phyloP scores from a whole-genome alignment of 1,140 invertebrate species.

The Aphelenchoides besseyi region DNA sequence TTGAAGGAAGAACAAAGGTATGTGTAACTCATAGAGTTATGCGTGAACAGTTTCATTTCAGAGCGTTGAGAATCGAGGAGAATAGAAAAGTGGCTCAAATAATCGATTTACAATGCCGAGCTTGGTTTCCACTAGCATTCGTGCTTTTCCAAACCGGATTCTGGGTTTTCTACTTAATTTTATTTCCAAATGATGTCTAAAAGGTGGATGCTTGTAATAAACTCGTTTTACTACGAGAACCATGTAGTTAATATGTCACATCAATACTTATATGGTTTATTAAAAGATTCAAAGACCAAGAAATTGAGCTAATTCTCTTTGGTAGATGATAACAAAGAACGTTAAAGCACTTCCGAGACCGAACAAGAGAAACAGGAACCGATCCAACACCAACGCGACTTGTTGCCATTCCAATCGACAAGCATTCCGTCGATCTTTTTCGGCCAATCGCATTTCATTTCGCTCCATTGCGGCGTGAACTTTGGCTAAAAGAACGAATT shows the following conservation, averaged over 20 bases:
- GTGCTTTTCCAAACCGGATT: conserved; percentile 47
- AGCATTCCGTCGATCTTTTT: conserved; percentile 71
- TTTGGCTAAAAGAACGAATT: background rate
- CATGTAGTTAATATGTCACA: too few relatives aligned
- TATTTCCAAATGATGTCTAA: conserved; percentile 5
- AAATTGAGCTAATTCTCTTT: conserved; percentile 31
- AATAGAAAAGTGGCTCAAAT: conserved; percentile 49
- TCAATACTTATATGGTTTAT: too few relatives aligned
- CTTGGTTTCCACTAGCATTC: conserved; percentile 46
- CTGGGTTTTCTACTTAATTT: conserved; percentile 26
- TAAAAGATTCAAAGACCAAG: conserved; percentile 16
- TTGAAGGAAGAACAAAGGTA: conserved; percentile 29
- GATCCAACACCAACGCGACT: conserved; percentile 72
- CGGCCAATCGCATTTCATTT: conserved; percentile 70
- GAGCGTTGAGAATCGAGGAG: conserved; percentile 41
- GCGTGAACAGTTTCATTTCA: conserved; percentile 25
- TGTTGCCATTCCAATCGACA: conserved; percentile 76
- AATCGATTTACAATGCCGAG: conserved; percentile 41
- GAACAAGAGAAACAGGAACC: conserved; percentile 72
- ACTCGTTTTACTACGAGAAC: too few relatives aligned
- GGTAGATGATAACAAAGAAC: conserved; percentile 68
- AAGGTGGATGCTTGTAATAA: too few relatives aligned
- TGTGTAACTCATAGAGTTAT: background rate
- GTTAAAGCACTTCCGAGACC: conserved; percentile 70
- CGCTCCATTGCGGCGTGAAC: conserved; percentile 12